Conservation (phyloP, 2,113 vertebrate genomes). For the Thamnophis sirtalis region DNA sequence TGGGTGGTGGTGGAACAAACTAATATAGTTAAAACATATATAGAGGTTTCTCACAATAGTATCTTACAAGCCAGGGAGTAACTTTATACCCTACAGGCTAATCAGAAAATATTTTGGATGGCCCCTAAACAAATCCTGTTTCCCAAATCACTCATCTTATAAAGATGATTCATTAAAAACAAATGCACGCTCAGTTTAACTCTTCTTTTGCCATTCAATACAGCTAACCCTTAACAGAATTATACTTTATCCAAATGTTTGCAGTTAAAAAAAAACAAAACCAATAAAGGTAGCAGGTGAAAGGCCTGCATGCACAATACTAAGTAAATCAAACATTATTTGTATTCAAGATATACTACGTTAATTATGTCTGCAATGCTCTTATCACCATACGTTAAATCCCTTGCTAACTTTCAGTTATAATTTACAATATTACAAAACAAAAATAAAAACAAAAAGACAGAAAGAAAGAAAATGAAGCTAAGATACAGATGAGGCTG, state of each 20-base stretch:
- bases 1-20: background rate
- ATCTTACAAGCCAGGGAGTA: background rate
- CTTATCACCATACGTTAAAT: constrained; percentile 46
- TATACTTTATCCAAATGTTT: constrained; percentile 44
- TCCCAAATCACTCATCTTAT: constrained; percentile 20
- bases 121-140: constrained; percentile 31
- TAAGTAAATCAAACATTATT: constrained; percentile 50
- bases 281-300: constrained; percentile 43
- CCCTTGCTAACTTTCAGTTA: constrained; percentile 29
- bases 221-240: constrained; percentile 45
- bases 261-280: constrained; percentile 29
- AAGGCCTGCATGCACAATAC: constrained; percentile 40
- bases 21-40: background rate
- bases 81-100: constrained; percentile 19
- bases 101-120: constrained; percentile 3
- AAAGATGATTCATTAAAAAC: constrained; percentile 48
- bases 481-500: constrained; percentile 76
- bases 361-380: constrained; percentile 36
- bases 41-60: background rate
- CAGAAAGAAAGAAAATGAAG: constrained; percentile 50
- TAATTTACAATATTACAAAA: constrained; percentile 52
- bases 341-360: constrained; percentile 37
- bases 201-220: constrained; percentile 41
- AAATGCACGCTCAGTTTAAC: constrained; percentile 55
- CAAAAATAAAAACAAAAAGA: background rate